Base-by-base conservation (phyloP, 2,888 invertebrate genomes). In the Apodemia mormo region DNA sequence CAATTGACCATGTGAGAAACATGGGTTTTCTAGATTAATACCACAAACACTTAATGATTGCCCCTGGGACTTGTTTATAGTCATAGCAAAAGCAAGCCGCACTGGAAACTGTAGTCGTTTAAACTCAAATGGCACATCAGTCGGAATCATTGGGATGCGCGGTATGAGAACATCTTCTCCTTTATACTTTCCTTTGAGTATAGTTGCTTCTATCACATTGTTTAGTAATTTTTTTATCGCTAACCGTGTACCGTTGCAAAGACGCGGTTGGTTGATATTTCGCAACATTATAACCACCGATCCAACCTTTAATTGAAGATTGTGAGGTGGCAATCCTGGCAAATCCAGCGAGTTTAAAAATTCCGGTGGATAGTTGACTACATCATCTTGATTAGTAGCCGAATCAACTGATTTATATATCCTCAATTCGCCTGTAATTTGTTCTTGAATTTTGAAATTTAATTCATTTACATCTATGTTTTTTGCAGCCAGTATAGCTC, bases 311-410 rank as follows among this genome's bases (percentile, higher is more conserved):
- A 78, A 72, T 74, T 76, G 76, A 40, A 79, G 73, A 77, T 78
- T 79, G 68, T 81, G 77, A 61, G 79, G 77, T 75, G 78, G 79
- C 45, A 79, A 70, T 72, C 79, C 79, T 37, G 77, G 77, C 70
- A 79, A 72, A 37, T 79, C 76, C 73, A 80, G 71, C 2, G 78
- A 80, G 52, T 80, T 81, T 76, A 79, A 79, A 79, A 80, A 80
- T 75, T 81, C 79, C 10, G 76, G 64, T 70, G 80, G 80, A 78
- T 80, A 82, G 76, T 81, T 80, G 61, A 77, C 77, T 7, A 75
- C 78, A 67, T 81, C 81, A 79, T 80, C 77, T 74, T 78, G 71
- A 37, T 80, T 78, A 71, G 75, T 80, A 69, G 67, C 75, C 9
- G 75, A 66, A 72, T 78, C 76, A 75, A 80, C 74, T 72, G 80